phyloP scores from a whole-genome alignment of 1,140 invertebrate species.

The Cecropterus lyciades region DNA sequence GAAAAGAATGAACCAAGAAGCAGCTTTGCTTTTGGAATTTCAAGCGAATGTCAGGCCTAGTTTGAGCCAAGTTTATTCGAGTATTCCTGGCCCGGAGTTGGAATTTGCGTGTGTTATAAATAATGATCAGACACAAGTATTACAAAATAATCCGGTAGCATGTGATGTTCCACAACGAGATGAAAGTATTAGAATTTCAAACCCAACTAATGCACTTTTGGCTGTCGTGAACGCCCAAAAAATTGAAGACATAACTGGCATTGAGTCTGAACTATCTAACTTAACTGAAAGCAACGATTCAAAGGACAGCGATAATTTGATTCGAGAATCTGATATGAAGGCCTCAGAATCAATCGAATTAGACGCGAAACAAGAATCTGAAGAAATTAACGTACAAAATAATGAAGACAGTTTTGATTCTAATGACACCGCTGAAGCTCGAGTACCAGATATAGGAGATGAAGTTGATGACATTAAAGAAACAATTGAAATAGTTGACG shows the following conservation, averaged over 20 bases:
- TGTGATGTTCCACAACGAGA: slow-evolving; percentile 20
- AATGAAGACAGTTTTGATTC: slow-evolving; percentile 37
- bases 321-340: neutral
- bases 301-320: neutral
- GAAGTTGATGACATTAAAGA: slow-evolving; percentile 23
- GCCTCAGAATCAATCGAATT: neutral
- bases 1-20: slow-evolving; percentile 82
- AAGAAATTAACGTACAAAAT: slow-evolving; percentile 33
- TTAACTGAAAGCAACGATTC: slow-evolving; percentile 29
- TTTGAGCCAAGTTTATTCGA: slow-evolving; percentile 78
- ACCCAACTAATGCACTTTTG: slow-evolving; percentile 29
- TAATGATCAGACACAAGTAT: slow-evolving; percentile 40
- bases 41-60: slow-evolving; percentile 78
- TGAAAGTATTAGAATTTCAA: slow-evolving; percentile 31
- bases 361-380: neutral
- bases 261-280: slow-evolving; percentile 21
- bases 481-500: neutral
- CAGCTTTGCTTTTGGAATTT: slow-evolving; percentile 77
- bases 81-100: slow-evolving; percentile 76
- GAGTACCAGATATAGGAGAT: slow-evolving; percentile 18
- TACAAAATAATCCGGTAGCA: slow-evolving; percentile 14
- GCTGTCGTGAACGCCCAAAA: slow-evolving; percentile 31
- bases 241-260: slow-evolving; percentile 22
- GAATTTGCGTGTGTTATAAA: slow-evolving; percentile 73
- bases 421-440: slow-evolving; percentile 20